Conservation (phyloP, 2,797 vertebrate species). For the Hydrophis major region DNA sequence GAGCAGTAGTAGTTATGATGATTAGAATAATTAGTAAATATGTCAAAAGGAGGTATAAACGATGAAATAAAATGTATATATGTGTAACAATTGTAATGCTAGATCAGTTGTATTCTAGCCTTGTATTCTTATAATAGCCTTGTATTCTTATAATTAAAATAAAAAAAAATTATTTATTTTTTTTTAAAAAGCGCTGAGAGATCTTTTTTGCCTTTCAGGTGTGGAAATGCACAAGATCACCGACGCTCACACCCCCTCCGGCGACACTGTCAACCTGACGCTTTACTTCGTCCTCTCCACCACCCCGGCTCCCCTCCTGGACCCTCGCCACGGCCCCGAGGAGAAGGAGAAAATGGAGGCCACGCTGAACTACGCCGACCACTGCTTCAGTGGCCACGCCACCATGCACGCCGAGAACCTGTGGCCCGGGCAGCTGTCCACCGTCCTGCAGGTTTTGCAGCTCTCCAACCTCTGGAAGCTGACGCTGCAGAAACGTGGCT, state of each 20-base stretch:
- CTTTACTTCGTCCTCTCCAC: constrained; percentile 91
- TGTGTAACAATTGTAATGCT: too few relatives aligned
- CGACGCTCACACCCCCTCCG: constrained; percentile 86
- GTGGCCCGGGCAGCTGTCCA: constrained; percentile 83
- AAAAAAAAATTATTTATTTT: too few relatives aligned
- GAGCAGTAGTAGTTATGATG: too few relatives aligned
- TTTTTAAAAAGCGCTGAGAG: too few relatives aligned
- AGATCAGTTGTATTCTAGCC: too few relatives aligned
- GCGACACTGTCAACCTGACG: constrained; percentile 90
- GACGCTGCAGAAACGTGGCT: constrained; percentile 92
- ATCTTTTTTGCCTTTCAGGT: constrained; percentile 67
- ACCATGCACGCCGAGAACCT: constrained; percentile 97
- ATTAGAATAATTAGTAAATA: too few relatives aligned
- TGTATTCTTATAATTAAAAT: too few relatives aligned
- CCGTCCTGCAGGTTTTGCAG: constrained; percentile 84
- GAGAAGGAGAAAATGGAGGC: constrained; percentile 84
- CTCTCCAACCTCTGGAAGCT: constrained; percentile 92
- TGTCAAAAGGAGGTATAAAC: too few relatives aligned
- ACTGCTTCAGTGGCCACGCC: constrained; percentile 95
- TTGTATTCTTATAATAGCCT: too few relatives aligned
- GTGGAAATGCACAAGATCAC: constrained; percentile 95
- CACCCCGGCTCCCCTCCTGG: constrained; percentile 82
- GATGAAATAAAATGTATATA: too few relatives aligned
- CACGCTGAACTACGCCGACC: constrained; percentile 91
- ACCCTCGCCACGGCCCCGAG: constrained; percentile 70